phyloP scores from a whole-genome alignment of 2,888 invertebrate genomes.

The Patella caerulea region DNA sequence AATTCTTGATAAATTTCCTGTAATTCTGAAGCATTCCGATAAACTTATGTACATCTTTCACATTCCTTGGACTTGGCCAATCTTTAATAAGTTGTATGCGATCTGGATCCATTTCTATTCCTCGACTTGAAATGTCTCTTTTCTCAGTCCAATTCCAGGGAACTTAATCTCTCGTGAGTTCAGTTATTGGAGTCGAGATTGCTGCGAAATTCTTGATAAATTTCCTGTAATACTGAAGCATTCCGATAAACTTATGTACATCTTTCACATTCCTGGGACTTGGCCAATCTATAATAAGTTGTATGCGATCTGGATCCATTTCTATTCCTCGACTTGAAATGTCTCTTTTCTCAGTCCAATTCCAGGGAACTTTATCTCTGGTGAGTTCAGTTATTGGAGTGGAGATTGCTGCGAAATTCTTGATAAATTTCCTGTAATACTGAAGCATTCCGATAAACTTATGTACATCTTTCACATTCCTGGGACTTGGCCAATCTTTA shows the following conservation, averaged over 20 bases:
- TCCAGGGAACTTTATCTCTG: not conserved
- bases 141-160: not conserved
- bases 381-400: not conserved
- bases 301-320: not conserved
- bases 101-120: not conserved
- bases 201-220: not conserved
- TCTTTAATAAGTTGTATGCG: not conserved
- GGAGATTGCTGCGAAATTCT: not conserved
- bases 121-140: not conserved
- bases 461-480: not conserved
- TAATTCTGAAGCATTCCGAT: not conserved
- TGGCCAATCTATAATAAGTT: not conserved
- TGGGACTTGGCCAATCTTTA: conserved; percentile 1
- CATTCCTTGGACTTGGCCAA: not conserved
- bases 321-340: not conserved
- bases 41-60: not conserved
- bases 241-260: not conserved
- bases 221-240: not conserved
- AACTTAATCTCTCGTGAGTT: not conserved
- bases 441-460: not conserved
- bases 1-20: not conserved
- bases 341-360: not conserved
- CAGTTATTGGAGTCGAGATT: not conserved
- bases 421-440: not conserved
- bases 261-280: not conserved